Evolutionary conservation across 2,113 vertebrate species (phyloP).

Genomic region (Hemiprocne comata): DNA sequence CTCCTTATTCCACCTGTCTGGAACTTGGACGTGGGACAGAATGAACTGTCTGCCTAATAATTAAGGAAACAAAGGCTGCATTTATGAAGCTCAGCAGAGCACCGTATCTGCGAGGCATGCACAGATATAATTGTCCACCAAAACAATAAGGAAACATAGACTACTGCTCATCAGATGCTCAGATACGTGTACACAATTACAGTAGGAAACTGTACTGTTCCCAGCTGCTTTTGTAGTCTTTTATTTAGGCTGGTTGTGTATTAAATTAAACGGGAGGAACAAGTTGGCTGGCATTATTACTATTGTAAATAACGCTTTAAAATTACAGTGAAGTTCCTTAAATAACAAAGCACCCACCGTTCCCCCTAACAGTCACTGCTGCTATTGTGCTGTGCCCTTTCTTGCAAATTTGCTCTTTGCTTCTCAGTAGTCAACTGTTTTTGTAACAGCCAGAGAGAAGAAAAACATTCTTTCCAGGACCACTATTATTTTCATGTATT

Average conservation of each 20-base stretch:
- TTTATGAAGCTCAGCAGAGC: conserved; percentile 77
- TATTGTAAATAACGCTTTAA: conserved; percentile 69
- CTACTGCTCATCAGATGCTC: conserved; percentile 55
- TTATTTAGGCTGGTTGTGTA: conserved; percentile 61
- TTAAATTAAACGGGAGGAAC: conserved; percentile 62
- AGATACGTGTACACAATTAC: conserved; percentile 54
- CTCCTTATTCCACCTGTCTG: conserved; percentile 87
- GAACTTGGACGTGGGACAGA: conserved; percentile 86
- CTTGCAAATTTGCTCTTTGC: conserved; percentile 74
- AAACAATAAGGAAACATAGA: conserved; percentile 69
- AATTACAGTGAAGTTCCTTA: conserved; percentile 71
- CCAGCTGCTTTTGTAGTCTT: conserved; percentile 68
- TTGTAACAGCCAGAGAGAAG: conserved; percentile 70
- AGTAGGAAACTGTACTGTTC: conserved; percentile 49
- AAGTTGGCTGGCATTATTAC: conserved; percentile 65
- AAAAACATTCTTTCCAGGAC: conserved; percentile 74
- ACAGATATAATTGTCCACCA: conserved; percentile 71
- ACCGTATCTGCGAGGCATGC: conserved; percentile 56
- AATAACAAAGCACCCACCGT: conserved; percentile 65
- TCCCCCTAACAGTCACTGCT: conserved; percentile 61
- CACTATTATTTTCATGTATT: conserved; percentile 69
- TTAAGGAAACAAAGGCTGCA: conserved; percentile 77
- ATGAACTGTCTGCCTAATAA: conserved; percentile 84
- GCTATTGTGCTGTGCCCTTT: conserved; percentile 69
- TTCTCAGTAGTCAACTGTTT: conserved; percentile 74